Base-by-base conservation (phyloP, 2,797 vertebrate genomes). In the Scomberomorus guttatus region DNA sequence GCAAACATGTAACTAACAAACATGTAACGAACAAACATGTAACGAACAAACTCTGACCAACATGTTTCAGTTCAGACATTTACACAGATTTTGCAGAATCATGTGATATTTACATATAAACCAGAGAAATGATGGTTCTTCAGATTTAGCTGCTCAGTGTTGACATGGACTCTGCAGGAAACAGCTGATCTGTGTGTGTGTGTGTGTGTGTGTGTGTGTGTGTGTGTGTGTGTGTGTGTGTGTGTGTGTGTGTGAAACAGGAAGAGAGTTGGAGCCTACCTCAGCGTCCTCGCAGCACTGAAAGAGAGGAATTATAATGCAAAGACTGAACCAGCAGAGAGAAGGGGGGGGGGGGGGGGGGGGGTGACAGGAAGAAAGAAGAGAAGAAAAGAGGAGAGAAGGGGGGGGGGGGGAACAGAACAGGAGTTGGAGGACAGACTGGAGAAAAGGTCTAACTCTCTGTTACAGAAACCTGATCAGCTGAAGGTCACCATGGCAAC, bases 241-340 rank as follows among this genome's bases (percentile, higher is more conserved):
- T 51, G 32, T 42, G 46, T 61, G 22, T 39, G 48, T 37, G 69
- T 52, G 22, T 51, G 37, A 55, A 50, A 78, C 70, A 82, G 82
- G 70, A 81, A 70, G 71, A 70, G 77, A 79, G 79, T 71, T 77
- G 72, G 79, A 84, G 44, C 89, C 87, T 89, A 93, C 92, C 92
- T 92, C 86, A 70, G 74, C 80, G 87, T 85, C 86, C 86, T 89
- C 50, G 56, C 75, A 56, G 75, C 85, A 11, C 81, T 82, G 78
- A 83, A 72, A 75, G 87, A 75, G 87, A 78, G 57, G 52, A 61
- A 83, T 81, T 83, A 81, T 83, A 77, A 86, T 85, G 81, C 79
- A 86, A 71, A 84, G 83, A 85, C 82, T 81, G 86, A 83, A 79
- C 70, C 77, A 75, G 17, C 75, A 73, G 58, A 42, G 61, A 59